These are phyloP conservation scores for Monochamus alternatus DNA, from an alignment of 2,888 invertebrate species.

Conservation along the genomic window DNA sequence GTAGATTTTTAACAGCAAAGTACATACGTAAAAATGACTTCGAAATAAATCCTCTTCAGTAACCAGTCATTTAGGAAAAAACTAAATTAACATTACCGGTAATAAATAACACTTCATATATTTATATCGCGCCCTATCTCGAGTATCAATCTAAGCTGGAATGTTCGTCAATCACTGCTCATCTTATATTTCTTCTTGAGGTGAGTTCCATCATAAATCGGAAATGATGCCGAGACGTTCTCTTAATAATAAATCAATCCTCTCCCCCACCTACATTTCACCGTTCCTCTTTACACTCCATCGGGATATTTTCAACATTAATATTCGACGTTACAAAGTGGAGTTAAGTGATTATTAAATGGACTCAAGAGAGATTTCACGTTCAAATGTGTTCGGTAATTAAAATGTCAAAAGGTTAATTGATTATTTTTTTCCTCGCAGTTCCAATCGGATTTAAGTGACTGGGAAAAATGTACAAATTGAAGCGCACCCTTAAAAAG, in stretches of 20 bases:
- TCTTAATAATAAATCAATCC: constrained; percentile 64
- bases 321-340: constrained; percentile 6
- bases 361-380: background rate
- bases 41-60: background rate
- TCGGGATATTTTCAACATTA: constrained; percentile 5
- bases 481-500: too few species aligned
- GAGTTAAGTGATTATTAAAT: constrained; percentile 1
- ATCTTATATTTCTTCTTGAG: constrained; percentile 38
- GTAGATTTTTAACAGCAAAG: too few species aligned
- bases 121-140: constrained; percentile 11
- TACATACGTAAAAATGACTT: background rate
- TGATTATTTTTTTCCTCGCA: background rate
- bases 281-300: constrained; percentile 11
- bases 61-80: background rate
- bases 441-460: background rate
- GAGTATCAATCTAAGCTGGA: constrained; percentile 28
- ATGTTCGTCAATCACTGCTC: constrained; percentile 39
- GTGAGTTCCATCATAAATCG: constrained; percentile 60
- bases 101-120: constrained; percentile 1
- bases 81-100: background rate
- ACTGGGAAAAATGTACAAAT: background rate
- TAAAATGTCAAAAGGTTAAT: constrained; percentile 4
- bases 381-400: constrained; percentile 6
- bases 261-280: constrained; percentile 26
- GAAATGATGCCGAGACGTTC: constrained; percentile 63